A percentile compares a stretch with the other conserved stretches of the same genome.
phyloP scores from a whole-genome alignment of 2,797 vertebrate genomes.

The Rhinella marina region DNA sequence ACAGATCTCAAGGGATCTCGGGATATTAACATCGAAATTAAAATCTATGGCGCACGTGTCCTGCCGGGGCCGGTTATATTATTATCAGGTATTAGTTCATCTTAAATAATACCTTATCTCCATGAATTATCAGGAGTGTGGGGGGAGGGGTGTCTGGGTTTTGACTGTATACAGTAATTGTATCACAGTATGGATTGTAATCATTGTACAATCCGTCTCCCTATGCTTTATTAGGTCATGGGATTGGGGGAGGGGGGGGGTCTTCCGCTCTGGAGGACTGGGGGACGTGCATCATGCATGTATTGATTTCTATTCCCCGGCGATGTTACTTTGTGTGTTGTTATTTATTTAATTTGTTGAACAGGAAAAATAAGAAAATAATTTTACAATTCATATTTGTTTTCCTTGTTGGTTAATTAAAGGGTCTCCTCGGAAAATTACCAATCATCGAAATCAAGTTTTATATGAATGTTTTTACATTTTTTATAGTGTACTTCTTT shows the following conservation, averaged over 20 bases:
- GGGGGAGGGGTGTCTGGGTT: background rate
- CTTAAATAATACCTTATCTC: conserved; percentile 45
- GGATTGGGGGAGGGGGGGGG: background rate
- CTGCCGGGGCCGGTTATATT: background rate
- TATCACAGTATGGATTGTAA: background rate
- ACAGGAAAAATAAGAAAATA: background rate
- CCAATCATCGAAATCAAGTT: too few species aligned
- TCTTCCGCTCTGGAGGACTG: too few species aligned
- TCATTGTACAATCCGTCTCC: background rate
- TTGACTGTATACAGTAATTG: background rate
- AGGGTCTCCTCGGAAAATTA: too few species aligned
- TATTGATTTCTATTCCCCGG: background rate
- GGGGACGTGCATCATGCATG: too few species aligned
- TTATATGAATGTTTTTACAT: background rate
- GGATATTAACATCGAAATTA: conserved; percentile 32
- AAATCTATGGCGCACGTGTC: background rate
- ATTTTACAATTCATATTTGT: background rate
- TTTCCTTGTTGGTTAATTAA: background rate
- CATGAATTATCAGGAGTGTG: background rate
- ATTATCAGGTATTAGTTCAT: background rate
- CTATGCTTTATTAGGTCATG: background rate
- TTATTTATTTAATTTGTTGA: background rate
- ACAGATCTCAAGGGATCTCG: background rate
- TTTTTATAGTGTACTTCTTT: too few species aligned
- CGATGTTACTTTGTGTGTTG: background rate